A percentile compares a stretch with the other conserved stretches of the same genome.
phyloP scores from a whole-genome alignment of 2,797 vertebrate genomes.

The Nannoperca obscura region DNA sequence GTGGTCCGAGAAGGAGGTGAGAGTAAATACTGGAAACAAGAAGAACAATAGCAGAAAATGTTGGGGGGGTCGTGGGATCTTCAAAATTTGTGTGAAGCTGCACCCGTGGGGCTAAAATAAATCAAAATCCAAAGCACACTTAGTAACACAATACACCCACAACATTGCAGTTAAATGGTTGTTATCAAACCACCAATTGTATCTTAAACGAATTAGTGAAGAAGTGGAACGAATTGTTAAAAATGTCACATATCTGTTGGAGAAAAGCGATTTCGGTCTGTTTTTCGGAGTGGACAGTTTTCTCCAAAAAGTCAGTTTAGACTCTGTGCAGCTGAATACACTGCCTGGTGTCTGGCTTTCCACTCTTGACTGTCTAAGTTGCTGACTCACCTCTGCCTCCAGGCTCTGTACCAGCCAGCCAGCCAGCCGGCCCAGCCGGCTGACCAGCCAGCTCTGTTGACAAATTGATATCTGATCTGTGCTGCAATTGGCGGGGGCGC shows the following conservation, averaged over 20 bases:
- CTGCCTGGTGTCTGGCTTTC: constrained; percentile 27
- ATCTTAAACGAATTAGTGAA: constrained; percentile 6
- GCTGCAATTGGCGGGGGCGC: constrained; percentile 58
- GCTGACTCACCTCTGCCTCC: constrained; percentile 74
- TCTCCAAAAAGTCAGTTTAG: constrained; percentile 32
- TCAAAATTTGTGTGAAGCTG: constrained; percentile 40
- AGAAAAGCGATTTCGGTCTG: background rate
- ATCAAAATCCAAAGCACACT: constrained; percentile 41
- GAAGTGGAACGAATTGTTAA: background rate
- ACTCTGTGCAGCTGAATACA: constrained; percentile 30
- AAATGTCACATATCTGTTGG: constrained; percentile 5
- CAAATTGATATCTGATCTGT: constrained; percentile 79
- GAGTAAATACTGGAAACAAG: constrained; percentile 58
- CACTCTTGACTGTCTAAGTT: constrained; percentile 53
- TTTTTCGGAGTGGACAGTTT: background rate
- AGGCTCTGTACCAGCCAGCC: constrained; percentile 50
- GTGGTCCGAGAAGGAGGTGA: constrained; percentile 50
- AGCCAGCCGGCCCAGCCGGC: constrained; percentile 8
- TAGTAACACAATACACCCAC: constrained; percentile 49
- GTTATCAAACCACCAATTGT: constrained; percentile 31
- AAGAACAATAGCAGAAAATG: constrained; percentile 35
- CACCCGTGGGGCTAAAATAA: constrained; percentile 28
- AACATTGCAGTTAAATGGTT: background rate
- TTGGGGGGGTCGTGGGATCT: constrained; percentile 17
- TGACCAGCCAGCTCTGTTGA: constrained; percentile 58